Evolutionary conservation across 2,797 vertebrate species (phyloP).

Genomic region (Crenichthys baileyi): DNA sequence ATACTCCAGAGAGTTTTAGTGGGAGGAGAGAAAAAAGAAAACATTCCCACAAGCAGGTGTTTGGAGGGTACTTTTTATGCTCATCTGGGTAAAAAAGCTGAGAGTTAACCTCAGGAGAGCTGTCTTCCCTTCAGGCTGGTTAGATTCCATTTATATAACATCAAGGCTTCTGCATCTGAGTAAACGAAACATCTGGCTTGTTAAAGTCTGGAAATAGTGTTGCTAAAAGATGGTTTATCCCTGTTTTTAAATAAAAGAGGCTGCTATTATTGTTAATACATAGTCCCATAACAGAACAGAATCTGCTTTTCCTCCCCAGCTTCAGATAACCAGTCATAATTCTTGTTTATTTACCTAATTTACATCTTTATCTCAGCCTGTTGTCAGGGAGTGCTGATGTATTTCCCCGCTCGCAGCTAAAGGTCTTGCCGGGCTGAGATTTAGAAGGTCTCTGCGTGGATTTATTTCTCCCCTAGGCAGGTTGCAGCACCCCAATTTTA

Average conservation of each 20-base stretch:
- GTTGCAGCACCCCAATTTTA: constrained; percentile 32
- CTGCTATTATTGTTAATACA: not conserved
- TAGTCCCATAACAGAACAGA: constrained; percentile 1
- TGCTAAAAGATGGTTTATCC: not conserved
- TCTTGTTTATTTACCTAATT: constrained; percentile 33
- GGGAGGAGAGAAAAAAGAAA: constrained; percentile 28
- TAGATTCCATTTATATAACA: not conserved
- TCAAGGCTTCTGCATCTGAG: not conserved
- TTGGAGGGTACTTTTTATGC: constrained; percentile 16
- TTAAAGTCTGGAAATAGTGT: not conserved
- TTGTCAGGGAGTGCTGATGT: constrained; percentile 17
- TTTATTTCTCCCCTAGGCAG: constrained; percentile 39
- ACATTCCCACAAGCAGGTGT: constrained; percentile 45
- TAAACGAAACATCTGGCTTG: not conserved
- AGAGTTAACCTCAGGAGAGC: constrained; percentile 17
- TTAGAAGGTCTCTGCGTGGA: constrained; percentile 41
- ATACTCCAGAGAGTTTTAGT: constrained; percentile 41
- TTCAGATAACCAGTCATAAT: constrained; percentile 19
- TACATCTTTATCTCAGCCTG: constrained; percentile 29
- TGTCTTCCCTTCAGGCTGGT: constrained; percentile 5
- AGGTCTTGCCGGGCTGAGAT: constrained; percentile 51
- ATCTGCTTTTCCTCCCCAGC: constrained; percentile 9
- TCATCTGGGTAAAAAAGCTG: constrained; percentile 16
- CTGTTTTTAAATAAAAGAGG: not conserved
- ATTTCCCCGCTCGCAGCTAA: constrained; percentile 31